A percentile compares a stretch with the other conserved stretches of the same genome.
phyloP scores from a whole-genome alignment of 2,888 invertebrate species.

The Anorthoa munda region DNA sequence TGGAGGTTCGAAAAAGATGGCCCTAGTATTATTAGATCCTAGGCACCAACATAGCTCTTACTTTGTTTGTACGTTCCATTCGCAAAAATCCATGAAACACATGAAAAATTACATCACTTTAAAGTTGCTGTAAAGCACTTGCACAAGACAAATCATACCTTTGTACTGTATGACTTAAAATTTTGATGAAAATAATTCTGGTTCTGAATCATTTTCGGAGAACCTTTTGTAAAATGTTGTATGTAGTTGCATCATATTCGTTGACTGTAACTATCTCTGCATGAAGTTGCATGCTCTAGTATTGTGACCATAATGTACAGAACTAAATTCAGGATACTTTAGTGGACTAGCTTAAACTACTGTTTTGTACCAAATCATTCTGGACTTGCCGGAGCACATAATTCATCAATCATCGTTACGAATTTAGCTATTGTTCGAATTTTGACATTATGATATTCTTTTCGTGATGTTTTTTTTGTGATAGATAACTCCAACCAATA shows the following conservation, averaged over 20 bases:
- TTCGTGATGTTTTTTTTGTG: too few relatives aligned
- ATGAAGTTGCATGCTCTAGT: conserved; percentile 4
- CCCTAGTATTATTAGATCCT: too few relatives aligned
- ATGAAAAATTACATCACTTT: conserved; percentile 3
- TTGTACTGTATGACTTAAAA: not conserved
- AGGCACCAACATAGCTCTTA: too few relatives aligned
- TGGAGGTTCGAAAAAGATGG: too few relatives aligned
- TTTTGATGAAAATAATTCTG: not conserved
- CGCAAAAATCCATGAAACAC: too few relatives aligned
- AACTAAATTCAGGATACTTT: not conserved
- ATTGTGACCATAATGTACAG: conserved; percentile 6
- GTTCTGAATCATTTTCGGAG: conserved; percentile 18
- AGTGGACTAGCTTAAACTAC: not conserved
- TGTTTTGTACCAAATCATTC: not conserved
- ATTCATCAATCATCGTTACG: too few relatives aligned
- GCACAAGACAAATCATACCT: not conserved
- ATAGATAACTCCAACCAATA: too few relatives aligned
- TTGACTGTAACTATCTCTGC: not conserved
- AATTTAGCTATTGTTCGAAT: not conserved
- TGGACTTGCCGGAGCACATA: not conserved
- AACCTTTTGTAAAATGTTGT: conserved; percentile 8
- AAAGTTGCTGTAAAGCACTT: conserved; percentile 5
- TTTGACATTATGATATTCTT: not conserved
- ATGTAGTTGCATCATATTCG: conserved; percentile 21
- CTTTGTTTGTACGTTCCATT: too few relatives aligned